Evolutionary conservation across 2,797 vertebrate genomes (phyloP).

Genomic region (Amniataba percoides): DNA sequence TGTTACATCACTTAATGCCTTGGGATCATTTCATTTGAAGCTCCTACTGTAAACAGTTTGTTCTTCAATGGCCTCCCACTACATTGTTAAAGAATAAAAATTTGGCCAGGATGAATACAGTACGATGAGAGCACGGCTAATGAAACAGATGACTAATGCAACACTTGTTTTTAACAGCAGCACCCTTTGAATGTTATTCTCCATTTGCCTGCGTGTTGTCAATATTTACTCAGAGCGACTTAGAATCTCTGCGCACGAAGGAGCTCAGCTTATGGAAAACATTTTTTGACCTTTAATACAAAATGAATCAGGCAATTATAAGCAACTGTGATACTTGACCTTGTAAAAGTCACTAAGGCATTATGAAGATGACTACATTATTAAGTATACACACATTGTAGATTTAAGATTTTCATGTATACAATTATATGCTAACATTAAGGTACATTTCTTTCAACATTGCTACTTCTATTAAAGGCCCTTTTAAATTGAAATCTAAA

Average conservation of each 20-base stretch:
- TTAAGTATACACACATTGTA: not conserved
- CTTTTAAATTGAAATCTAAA: slow-evolving; percentile 17
- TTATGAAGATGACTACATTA: not conserved
- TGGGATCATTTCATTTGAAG: slow-evolving; percentile 49
- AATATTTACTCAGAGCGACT: slow-evolving; percentile 39
- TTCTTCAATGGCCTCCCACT: slow-evolving; percentile 62
- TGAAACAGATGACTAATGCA: slow-evolving; percentile 59
- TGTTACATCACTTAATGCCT: slow-evolving; percentile 48
- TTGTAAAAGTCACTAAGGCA: not conserved
- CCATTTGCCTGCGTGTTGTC: slow-evolving; percentile 13
- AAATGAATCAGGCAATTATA: slow-evolving; percentile 10
- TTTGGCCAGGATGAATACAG: slow-evolving; percentile 45
- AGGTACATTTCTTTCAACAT: not conserved
- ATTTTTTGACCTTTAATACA: slow-evolving; percentile 21
- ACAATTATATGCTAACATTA: not conserved
- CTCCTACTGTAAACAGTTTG: slow-evolving; percentile 55
- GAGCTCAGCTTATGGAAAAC: slow-evolving; percentile 10
- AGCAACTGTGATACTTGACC: not conserved
- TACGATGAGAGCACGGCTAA: slow-evolving; percentile 40
- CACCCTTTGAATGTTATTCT: slow-evolving; percentile 15
- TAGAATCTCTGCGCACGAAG: slow-evolving; percentile 12
- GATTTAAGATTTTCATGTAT: not conserved
- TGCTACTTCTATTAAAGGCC: not conserved
- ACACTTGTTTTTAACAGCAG: slow-evolving; percentile 36
- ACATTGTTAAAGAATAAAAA: slow-evolving; percentile 48